Evolutionary conservation across 2,113 vertebrate genomes (phyloP).

Genomic region (Cromileptes altivelis): DNA sequence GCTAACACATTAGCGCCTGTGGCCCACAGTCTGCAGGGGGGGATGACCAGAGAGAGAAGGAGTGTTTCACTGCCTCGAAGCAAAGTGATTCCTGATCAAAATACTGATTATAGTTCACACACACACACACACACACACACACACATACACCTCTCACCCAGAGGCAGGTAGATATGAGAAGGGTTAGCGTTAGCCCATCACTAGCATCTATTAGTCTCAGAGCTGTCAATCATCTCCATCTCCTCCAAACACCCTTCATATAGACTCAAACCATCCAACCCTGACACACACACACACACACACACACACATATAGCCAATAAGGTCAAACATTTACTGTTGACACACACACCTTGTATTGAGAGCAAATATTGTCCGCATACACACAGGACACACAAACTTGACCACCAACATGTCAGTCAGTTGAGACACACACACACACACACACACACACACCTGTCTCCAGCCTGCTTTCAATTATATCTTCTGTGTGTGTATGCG

Average conservation of each 20-base stretch:
- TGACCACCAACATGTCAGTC: background rate
- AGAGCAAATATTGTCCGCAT: background rate
- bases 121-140: background rate
- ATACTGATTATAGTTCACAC: slow-evolving; percentile 13
- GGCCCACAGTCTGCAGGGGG: background rate
- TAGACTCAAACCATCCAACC: background rate
- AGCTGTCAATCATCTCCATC: slow-evolving; percentile 58
- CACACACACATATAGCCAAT: slow-evolving; percentile 15
- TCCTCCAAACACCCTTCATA: background rate
- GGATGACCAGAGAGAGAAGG: background rate
- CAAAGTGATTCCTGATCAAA: slow-evolving; percentile 14
- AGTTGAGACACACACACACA: background rate
- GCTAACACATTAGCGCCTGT: background rate
- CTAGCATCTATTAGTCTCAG: slow-evolving; percentile 19
- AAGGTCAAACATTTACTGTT: slow-evolving; percentile 20
- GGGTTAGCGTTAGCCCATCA: slow-evolving; percentile 14
- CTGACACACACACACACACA: slow-evolving; percentile 3
- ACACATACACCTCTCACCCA: background rate
- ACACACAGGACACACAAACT: background rate
- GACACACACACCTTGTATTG: background rate
- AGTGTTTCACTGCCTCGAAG: background rate
- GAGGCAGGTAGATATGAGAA: slow-evolving; percentile 24
- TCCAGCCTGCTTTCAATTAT: background rate
- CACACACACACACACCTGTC: background rate
- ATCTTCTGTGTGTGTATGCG: too few species aligned